These are phyloP conservation scores for Drosophila carrolli DNA, from an alignment of 1,140 invertebrate species.

Conservation along the genomic window DNA sequence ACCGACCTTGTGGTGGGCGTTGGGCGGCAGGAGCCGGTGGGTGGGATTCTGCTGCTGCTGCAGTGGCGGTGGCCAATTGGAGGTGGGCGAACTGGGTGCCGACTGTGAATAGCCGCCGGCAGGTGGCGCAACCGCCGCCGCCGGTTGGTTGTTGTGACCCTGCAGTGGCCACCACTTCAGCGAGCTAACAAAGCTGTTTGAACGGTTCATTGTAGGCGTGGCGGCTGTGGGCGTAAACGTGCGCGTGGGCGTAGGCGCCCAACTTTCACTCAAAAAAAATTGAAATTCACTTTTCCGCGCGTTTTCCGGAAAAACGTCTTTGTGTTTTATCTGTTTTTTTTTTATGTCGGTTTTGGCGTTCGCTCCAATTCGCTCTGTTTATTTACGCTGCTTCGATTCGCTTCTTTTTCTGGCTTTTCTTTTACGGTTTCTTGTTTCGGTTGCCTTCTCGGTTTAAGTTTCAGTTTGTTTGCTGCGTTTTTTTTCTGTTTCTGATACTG, in stretches of 20 bases:
- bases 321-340: not conserved
- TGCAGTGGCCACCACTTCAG: constrained; percentile 83
- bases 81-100: constrained; percentile 72
- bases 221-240: constrained; percentile 8
- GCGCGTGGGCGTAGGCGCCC: constrained; percentile 35
- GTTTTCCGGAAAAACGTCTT: constrained; percentile 22
- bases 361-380: constrained; percentile 28
- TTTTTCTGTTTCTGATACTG: constrained; percentile 4
- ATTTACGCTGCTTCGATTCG: constrained; percentile 18
- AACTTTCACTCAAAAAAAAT: constrained; percentile 53
- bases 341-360: not conserved
- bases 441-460: constrained; percentile 1
- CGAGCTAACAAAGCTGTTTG: constrained; percentile 82
- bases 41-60: constrained; percentile 57
- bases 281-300: constrained; percentile 52
- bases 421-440: constrained; percentile 24
- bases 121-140: constrained; percentile 30
- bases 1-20: constrained; percentile 48
- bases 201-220: constrained; percentile 74
- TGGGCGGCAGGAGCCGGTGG: constrained; percentile 56
- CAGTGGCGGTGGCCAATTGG: constrained; percentile 68
- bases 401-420: constrained; percentile 14
- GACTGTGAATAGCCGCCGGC: constrained; percentile 63
- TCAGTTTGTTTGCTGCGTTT: not conserved
- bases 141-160: constrained; percentile 71